Conservation (phyloP, 2,113 vertebrate genomes). For the Thunnus maccoyii region DNA sequence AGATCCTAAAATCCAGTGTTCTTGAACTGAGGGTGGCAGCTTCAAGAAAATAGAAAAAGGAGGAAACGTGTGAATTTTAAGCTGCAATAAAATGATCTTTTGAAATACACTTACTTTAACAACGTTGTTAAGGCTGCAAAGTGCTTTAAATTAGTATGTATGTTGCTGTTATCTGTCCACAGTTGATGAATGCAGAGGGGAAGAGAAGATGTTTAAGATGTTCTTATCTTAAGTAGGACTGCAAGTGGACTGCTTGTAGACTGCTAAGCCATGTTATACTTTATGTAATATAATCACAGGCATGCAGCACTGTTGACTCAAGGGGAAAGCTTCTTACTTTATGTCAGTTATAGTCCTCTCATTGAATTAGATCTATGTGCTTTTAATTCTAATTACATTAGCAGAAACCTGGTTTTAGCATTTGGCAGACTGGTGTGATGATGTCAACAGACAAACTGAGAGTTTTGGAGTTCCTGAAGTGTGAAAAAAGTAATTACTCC, state of each 20-base stretch:
- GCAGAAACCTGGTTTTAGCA: slow-evolving; percentile 36
- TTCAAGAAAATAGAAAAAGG: slow-evolving; percentile 6
- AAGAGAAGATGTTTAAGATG: no score
- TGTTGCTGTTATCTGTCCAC: no score
- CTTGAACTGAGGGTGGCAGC: slow-evolving; percentile 9
- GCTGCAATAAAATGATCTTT: no score
- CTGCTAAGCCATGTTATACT: slow-evolving; percentile 11
- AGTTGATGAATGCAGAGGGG: no score
- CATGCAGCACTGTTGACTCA: slow-evolving; percentile 49
- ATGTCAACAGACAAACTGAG: slow-evolving; percentile 56
- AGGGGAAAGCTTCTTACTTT: slow-evolving; percentile 49
- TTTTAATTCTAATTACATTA: slow-evolving; percentile 47
- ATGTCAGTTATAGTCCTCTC: slow-evolving; percentile 32
- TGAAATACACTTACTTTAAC: background rate
- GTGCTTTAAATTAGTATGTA: background rate
- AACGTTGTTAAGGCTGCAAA: background rate
- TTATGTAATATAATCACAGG: slow-evolving; percentile 39
- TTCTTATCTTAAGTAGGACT: background rate
- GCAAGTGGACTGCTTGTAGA: background rate
- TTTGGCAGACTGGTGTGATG: slow-evolving; percentile 38
- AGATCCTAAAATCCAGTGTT: slow-evolving; percentile 7
- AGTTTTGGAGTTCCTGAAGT: slow-evolving; percentile 47
- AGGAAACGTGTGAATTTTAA: no score
- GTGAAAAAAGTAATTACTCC: slow-evolving; percentile 50
- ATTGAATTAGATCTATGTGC: slow-evolving; percentile 35